Percentiles rank a stretch among this genome's conserved stretches.
Evolutionary conservation across 37 sponge, comb jelly and placozoan species (phyloP).

Genomic region (Spongia lamella): DNA sequence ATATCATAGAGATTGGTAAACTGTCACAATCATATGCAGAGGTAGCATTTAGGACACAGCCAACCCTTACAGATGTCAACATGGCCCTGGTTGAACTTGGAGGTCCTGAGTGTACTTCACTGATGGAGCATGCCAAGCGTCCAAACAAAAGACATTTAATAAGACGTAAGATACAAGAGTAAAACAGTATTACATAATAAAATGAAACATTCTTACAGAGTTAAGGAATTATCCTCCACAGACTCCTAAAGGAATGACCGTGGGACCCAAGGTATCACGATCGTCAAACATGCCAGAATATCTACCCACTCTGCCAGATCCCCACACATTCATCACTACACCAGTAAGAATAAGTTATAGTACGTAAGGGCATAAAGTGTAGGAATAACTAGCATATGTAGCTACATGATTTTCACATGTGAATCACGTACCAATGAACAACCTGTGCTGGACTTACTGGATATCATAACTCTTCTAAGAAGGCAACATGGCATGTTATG

Average conservation of each 20-base stretch:
- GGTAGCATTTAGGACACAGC: slow-evolving; percentile 57
- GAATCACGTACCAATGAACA: too few relatives aligned
- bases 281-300: slow-evolving; percentile 58
- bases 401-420: too few relatives aligned
- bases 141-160: slow-evolving; percentile 68
- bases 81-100: slow-evolving; percentile 62
- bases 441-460: too few relatives aligned
- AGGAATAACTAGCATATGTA: too few relatives aligned
- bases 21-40: slow-evolving; percentile 59
- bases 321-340: slow-evolving; percentile 79
- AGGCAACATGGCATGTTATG: too few relatives aligned
- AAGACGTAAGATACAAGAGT: slow-evolving; percentile 45
- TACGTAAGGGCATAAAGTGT: too few relatives aligned
- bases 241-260: slow-evolving; percentile 46
- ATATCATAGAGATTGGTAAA: slow-evolving; percentile 63
- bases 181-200: neutral
- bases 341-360: too few relatives aligned
- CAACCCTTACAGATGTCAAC: slow-evolving; percentile 68
- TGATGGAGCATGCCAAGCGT: slow-evolving; percentile 59
- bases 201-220: slow-evolving; percentile 33
- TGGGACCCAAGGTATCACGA: slow-evolving; percentile 46
- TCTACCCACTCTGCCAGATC: slow-evolving; percentile 74
- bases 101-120: neutral
- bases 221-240: slow-evolving; percentile 25
- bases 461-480: too few relatives aligned